Evolutionary conservation across 2,113 vertebrate genomes (phyloP), one percentile per base, ranked within the genome.

Genomic region (Albula glossodonta): DNA sequence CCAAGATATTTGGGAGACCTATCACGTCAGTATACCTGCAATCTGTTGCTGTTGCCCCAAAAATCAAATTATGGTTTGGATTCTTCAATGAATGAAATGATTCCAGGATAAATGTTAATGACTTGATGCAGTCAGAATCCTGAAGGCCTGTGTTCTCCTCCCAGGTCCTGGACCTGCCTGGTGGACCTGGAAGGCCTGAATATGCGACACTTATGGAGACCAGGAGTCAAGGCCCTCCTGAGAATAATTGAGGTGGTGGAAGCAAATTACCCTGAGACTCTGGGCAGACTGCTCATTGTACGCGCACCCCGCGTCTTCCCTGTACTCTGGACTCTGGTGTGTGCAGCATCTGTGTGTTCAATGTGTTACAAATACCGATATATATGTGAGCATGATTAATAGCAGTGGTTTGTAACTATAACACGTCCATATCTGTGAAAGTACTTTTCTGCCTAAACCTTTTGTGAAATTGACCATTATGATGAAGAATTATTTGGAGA

Each of bases 131-230:
- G 51, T 57, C 56, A 63, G 19, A 60, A 3, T 17, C n/a, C 17
- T 74, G 70, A 74, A 31, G n/a, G 70, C 22, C 22, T 74, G 25
- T 74, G 25, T 74, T 74, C 50, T 53, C 81, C 79, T 48, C 11
- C 19, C 87, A 97, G 96, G 51, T 96, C 96, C 48, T 97, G 96
- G 96, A 97, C 96, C 0, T 97, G 96, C 85, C 93, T 97, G 78
- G 94, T 97, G 89, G 96, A 97, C 82, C 90, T 97, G 86, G 96
- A 97, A 86, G 96, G 96, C 4, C 90, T 97, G 15, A 97, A 95
- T 84, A 97, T 97, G 96, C 85, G 96, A 66, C 96, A 97, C 2
- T 93, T 97, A 5, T 97, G 96, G 96, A 86, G 96, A 70, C 96
- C 96, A 0, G 96, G 96, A 0, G 96, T 97, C n/a, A 96, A 96